phyloP scores from a whole-genome alignment of 2,888 invertebrate genomes.

The Ophion slaviceki region DNA sequence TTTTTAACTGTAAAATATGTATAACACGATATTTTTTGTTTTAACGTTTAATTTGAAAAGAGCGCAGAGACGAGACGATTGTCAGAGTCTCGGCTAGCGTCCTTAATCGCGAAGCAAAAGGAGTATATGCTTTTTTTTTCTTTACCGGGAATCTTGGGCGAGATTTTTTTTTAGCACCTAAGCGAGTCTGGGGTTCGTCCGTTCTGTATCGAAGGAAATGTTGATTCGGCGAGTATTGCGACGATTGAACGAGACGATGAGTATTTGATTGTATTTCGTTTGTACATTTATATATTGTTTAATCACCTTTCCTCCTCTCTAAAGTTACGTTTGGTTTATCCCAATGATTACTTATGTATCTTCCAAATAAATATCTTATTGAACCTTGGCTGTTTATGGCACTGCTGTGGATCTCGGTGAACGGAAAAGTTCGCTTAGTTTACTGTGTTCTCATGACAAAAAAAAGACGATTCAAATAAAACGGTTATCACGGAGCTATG shows the following conservation, averaged over 20 bases:
- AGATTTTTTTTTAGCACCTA: constrained; percentile 29
- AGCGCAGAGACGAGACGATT: constrained; percentile 26
- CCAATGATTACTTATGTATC: constrained; percentile 79
- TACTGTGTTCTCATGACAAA: constrained; percentile 73
- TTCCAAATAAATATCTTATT: constrained; percentile 79
- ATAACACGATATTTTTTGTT: constrained; percentile 22
- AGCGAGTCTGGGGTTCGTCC: constrained; percentile 25
- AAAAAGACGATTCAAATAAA: constrained; percentile 69
- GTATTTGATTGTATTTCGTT: constrained; percentile 79
- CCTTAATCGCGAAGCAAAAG: constrained; percentile 12
- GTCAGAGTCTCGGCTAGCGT: constrained; percentile 13
- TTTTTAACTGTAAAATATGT: constrained; percentile 50
- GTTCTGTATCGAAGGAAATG: constrained; percentile 16
- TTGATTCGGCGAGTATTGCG: constrained; percentile 54
- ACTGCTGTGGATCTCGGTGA: constrained; percentile 71
- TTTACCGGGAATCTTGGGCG: not conserved
- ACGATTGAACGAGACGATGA: constrained; percentile 70
- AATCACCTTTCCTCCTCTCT: constrained; percentile 71
- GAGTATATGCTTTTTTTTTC: not conserved
- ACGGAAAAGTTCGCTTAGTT: constrained; percentile 67
- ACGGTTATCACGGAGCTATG: constrained; percentile 37
- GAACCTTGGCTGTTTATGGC: constrained; percentile 72
- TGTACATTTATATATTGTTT: constrained; percentile 79
- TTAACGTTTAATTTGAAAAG: constrained; percentile 34
- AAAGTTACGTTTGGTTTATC: constrained; percentile 74